Base-by-base conservation (phyloP, 2,113 vertebrate species). In the Ploceus nigricollis region DNA sequence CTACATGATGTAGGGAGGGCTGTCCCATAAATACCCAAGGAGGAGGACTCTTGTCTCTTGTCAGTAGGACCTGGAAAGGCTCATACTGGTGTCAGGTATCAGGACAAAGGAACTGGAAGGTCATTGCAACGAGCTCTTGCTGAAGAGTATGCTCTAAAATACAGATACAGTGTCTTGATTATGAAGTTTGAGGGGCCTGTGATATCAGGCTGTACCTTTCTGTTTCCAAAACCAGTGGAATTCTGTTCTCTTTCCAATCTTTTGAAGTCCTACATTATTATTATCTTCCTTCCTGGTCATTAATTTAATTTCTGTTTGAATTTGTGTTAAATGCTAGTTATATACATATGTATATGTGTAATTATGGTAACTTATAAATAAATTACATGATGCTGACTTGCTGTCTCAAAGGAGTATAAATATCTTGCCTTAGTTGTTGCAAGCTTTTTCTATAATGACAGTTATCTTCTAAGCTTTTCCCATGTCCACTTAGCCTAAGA, bases 41-140 rank as follows among this genome's bases (percentile, higher is more conserved):
- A 63, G 13, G 12, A 39, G 7, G 44, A 17, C 40, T 68, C 21
- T n/a, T 1, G 0, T 19, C 4, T 6, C 0, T 20, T 40, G 20
- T 37, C 9, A 5, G 27, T 33, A 24, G 44, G 53, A 48, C 11
- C 33, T 58, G 33, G 33, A 61, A 90, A 30, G 44, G 25, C 39
- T 70, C 8, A 0, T 13, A 5, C 4, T 58, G 72, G 6, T 54
- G 10, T 61, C 40, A 33, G 9, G 28, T 68, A 13, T 56, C 39
- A 39, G 70, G 31, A 30, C 9, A 56, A 27, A 48, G 48, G 31
- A 69, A 19, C 15, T 83, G 39, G 14, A 66, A 70, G 19, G 13
- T 72, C 44, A 5, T 9, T 90, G 23, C 44, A 54, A 4, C 1
- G 11, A 66, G 47, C 20, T 75, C 17, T 70, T 68, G 33, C 39